Evolutionary conservation across 2,797 vertebrate species (phyloP).

Genomic region (Enteromius viviparus): DNA sequence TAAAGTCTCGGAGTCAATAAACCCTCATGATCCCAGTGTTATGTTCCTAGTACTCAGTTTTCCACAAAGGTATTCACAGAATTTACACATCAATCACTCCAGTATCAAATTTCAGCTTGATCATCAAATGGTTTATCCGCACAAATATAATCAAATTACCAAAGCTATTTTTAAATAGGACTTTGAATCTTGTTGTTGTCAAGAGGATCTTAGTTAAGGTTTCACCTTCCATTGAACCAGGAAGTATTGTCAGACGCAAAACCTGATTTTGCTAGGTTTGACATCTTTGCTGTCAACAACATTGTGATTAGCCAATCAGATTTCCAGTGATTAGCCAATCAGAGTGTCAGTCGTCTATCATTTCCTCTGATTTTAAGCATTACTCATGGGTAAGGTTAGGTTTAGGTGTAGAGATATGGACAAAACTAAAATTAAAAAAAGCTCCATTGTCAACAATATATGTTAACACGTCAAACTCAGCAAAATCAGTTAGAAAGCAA

Average conservation of each 20-base stretch:
- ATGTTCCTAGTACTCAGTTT: slow-evolving; percentile 68
- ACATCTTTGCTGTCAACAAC: no score
- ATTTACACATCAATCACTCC: slow-evolving; percentile 72
- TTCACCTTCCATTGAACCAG: slow-evolving; percentile 58
- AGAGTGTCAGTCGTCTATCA: no score
- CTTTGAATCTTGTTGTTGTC: slow-evolving; percentile 12
- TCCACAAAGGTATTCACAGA: slow-evolving; percentile 71
- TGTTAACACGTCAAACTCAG: no score
- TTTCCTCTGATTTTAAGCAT: no score
- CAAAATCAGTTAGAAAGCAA: slow-evolving; percentile 60
- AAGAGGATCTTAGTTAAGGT: not conserved
- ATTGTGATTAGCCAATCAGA: no score
- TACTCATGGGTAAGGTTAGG: no score
- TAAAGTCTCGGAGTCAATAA: slow-evolving; percentile 68
- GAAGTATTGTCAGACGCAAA: slow-evolving; percentile 63
- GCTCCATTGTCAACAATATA: no score
- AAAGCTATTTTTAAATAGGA: slow-evolving; percentile 10
- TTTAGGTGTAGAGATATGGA: no score
- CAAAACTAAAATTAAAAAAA: no score
- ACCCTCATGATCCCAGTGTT: slow-evolving; percentile 71
- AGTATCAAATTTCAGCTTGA: slow-evolving; percentile 49
- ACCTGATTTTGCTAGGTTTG: no score
- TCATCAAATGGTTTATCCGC: slow-evolving; percentile 28
- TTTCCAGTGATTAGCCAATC: no score
- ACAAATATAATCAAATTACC: slow-evolving; percentile 11